These are phyloP conservation scores for Urosaurus nigricauda DNA, from an alignment of 2,797 vertebrate species.

Conservation along the genomic window DNA sequence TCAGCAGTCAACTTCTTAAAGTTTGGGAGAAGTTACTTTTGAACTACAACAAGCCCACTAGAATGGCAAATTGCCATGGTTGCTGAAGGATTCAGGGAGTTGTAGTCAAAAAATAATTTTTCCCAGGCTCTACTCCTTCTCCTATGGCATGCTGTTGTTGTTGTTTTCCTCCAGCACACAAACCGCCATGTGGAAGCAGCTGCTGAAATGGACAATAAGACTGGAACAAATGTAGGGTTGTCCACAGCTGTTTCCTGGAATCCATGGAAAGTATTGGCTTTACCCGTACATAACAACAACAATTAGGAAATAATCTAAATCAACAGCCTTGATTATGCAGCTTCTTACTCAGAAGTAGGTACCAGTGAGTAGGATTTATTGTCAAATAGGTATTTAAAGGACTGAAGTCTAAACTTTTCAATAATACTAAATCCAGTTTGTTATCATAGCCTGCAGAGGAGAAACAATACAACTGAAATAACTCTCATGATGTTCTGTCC, in stretches of 20 bases:
- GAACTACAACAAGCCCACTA: too few species aligned
- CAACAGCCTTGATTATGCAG: background rate
- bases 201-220: background rate
- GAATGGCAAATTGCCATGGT: too few species aligned
- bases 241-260: slow-evolving; percentile 37
- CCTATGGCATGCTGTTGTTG: background rate
- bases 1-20: too few species aligned
- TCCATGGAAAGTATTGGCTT: background rate
- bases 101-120: background rate
- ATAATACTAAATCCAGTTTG: background rate
- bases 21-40: too few species aligned
- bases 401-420: background rate
- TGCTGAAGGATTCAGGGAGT: too few species aligned
- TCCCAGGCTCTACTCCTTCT: background rate
- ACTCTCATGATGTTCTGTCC: background rate
- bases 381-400: background rate
- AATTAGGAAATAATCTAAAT: slow-evolving; percentile 37
- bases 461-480: background rate
- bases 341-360: background rate
- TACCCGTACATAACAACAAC: slow-evolving; percentile 1
- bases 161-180: background rate
- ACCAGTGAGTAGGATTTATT: background rate
- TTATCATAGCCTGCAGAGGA: background rate
- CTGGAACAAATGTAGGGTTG: slow-evolving; percentile 41
- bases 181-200: background rate